Conservation (phyloP, 2,113 vertebrate genomes). For the Callaeas wilsoni region DNA sequence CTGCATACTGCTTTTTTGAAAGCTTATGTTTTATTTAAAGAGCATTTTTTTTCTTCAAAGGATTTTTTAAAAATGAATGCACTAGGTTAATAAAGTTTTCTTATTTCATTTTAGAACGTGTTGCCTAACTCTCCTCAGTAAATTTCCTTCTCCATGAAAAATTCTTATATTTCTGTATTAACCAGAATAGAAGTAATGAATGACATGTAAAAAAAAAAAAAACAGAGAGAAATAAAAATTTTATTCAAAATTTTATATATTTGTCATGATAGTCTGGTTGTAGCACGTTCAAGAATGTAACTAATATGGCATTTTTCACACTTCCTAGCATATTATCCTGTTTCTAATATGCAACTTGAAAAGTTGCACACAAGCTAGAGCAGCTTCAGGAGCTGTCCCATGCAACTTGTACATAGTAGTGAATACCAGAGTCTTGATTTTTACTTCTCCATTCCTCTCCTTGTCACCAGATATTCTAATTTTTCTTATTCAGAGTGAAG, state of each 20-base stretch:
- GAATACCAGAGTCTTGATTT: background rate
- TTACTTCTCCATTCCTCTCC: background rate
- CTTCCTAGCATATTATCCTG: background rate
- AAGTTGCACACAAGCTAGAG: background rate
- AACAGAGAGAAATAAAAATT: background rate
- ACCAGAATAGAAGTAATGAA: slow-evolving; percentile 16
- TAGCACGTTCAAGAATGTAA: background rate
- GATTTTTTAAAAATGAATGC: background rate
- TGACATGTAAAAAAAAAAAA: background rate
- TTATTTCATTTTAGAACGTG: background rate
- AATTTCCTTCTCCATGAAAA: background rate
- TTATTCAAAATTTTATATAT: background rate
- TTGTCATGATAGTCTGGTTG: slow-evolving; percentile 38
- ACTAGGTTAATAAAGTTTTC: slow-evolving; percentile 10
- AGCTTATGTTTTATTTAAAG: background rate
- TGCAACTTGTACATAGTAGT: background rate
- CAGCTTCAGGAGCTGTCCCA: background rate
- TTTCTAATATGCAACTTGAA: background rate
- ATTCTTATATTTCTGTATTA: slow-evolving; percentile 20
- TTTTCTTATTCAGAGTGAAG: background rate
- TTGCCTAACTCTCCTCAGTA: background rate
- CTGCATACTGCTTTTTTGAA: background rate
- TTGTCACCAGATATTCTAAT: background rate
- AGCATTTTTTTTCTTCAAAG: background rate
- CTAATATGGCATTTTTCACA: background rate